These are phyloP conservation scores for Metopia argyrocephala DNA, from an alignment of 2,888 invertebrate genomes.

Conservation along the genomic window DNA sequence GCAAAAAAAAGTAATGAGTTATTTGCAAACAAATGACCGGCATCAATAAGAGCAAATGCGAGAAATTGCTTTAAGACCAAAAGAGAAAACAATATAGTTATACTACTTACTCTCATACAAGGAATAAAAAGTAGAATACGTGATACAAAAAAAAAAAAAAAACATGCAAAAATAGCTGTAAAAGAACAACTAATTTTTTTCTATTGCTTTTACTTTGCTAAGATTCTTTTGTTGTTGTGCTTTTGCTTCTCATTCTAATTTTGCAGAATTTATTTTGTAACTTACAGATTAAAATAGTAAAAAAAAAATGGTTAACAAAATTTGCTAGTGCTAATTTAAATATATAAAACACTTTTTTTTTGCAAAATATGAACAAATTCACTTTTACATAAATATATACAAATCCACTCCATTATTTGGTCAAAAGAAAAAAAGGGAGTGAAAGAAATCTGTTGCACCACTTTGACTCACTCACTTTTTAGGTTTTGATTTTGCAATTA, in stretches of 20 bases:
- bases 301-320: not conserved
- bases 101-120: constrained; percentile 47
- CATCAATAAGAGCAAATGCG: constrained; percentile 49
- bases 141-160: constrained; percentile 20
- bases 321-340: constrained; percentile 7
- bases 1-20: constrained; percentile 19
- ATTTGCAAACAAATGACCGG: constrained; percentile 61
- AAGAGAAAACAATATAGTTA: constrained; percentile 20
- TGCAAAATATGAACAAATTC: constrained; percentile 45
- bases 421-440: constrained; percentile 36
- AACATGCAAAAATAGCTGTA: constrained; percentile 45
- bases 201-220: constrained; percentile 56
- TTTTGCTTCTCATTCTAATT: not conserved
- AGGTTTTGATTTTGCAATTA: constrained; percentile 27
- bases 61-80: constrained; percentile 28
- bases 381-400: constrained; percentile 25
- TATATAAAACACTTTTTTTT: constrained; percentile 30
- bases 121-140: constrained; percentile 17
- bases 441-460: constrained; percentile 63
- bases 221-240: constrained; percentile 47
- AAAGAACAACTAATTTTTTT: constrained; percentile 56
- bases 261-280: constrained; percentile 61
- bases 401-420: constrained; percentile 28
- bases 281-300: constrained; percentile 45
- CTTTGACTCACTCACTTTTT: constrained; percentile 45